phyloP scores from a whole-genome alignment of 1,140 invertebrate genomes.

The Drosophila lacteicornis region DNA sequence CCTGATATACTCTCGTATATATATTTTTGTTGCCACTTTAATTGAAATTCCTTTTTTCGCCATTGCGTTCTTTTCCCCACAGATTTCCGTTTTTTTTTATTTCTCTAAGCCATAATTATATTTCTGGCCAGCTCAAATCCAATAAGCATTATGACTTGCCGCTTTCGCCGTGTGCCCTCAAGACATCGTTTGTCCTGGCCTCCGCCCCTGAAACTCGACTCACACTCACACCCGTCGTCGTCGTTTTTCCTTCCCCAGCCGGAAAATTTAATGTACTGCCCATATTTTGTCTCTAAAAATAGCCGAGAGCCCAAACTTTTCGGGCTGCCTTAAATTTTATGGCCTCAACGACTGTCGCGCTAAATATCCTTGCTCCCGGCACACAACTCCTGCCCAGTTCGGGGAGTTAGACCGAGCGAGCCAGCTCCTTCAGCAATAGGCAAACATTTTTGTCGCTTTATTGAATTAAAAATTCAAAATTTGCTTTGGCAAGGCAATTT shows the following conservation, averaged over 20 bases:
- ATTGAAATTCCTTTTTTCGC: slow-evolving; percentile 70
- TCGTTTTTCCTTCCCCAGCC: too few relatives aligned
- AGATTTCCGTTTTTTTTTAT: slow-evolving; percentile 17
- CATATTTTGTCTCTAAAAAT: slow-evolving; percentile 60
- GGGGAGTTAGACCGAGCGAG: neutral
- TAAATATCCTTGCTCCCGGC: slow-evolving; percentile 57
- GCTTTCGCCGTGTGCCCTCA: slow-evolving; percentile 39
- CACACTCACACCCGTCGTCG: slow-evolving; percentile 18
- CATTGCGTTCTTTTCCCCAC: slow-evolving; percentile 15
- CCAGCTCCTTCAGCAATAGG: slow-evolving; percentile 53
- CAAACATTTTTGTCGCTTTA: slow-evolving; percentile 76
- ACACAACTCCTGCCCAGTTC: slow-evolving; percentile 6
- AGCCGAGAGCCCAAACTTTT: slow-evolving; percentile 40
- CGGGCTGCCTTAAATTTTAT: slow-evolving; percentile 68
- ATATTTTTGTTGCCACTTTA: slow-evolving; percentile 59
- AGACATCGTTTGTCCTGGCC: slow-evolving; percentile 40
- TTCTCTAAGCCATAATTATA: slow-evolving; percentile 71
- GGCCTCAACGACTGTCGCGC: slow-evolving; percentile 70
- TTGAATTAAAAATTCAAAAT: slow-evolving; percentile 82
- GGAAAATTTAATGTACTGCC: slow-evolving; percentile 60
- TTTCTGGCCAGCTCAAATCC: slow-evolving; percentile 70
- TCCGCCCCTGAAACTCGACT: slow-evolving; percentile 28
- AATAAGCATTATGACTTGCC: slow-evolving; percentile 80
- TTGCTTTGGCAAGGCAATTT: slow-evolving; percentile 49
- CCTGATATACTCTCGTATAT: slow-evolving; percentile 6